Evolutionary conservation across 2,113 vertebrate species (phyloP).

Genomic region (Nipponia nippon): DNA sequence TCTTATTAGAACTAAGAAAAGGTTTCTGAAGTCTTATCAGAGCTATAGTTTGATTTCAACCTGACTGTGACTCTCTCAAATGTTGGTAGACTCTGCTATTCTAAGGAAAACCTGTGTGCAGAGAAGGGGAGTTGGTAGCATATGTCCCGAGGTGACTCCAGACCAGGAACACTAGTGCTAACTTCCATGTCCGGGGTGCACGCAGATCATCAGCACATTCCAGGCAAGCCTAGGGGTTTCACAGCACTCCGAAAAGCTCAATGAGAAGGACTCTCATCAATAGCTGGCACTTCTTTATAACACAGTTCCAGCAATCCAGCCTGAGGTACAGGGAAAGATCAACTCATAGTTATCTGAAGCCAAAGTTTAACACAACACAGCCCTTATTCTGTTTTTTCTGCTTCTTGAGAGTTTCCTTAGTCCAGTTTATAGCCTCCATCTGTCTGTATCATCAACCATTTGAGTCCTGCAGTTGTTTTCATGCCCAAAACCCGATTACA

Average conservation of each 20-base stretch:
- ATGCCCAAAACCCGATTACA: background rate
- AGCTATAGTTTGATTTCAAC: background rate
- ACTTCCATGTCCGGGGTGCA: background rate
- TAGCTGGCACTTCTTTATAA: background rate
- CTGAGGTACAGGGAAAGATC: background rate
- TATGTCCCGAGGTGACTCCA: background rate
- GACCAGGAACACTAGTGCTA: background rate
- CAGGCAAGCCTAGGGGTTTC: background rate
- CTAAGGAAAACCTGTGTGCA: background rate
- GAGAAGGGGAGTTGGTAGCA: background rate
- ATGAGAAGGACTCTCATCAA: background rate
- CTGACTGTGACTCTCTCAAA: background rate
- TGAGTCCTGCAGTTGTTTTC: background rate
- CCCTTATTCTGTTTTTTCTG: background rate
- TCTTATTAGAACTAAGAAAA: background rate
- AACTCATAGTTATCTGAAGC: background rate
- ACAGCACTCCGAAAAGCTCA: background rate
- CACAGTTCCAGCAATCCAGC: background rate
- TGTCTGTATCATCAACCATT: background rate
- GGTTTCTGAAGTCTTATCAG: background rate
- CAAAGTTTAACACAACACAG: background rate
- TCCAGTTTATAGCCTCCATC: background rate
- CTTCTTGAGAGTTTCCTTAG: background rate
- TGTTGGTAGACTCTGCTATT: background rate
- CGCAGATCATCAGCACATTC: accelerated